Base-by-base conservation (phyloP, 1,140 invertebrate genomes). In the Diabrotica undecimpunctata region DNA sequence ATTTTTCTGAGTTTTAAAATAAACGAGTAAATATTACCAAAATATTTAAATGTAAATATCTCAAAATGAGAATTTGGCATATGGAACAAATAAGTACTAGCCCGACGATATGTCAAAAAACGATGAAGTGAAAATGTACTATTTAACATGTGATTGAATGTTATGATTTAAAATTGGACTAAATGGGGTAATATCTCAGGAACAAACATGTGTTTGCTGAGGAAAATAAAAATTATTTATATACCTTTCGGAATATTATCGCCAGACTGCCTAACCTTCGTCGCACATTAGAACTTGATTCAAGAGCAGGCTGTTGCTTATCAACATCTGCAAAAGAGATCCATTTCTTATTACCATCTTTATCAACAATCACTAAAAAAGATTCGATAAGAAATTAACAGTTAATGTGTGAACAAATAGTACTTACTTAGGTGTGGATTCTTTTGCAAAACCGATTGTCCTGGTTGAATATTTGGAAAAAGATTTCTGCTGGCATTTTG, bases 221-320 rank as follows among this genome's bases (percentile, higher is more conserved):
- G 1, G 4, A 25, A 25, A 25, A 25, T 25, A 25, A 25, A 25
- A 25, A 25, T 25, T 1, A 25, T 25, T 4, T 25, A 4, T 25
- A 77, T 80, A 88, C 87, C 81, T 93, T 93, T 78, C 90, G 83
- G 72, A 92, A 91, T 73, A 93, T 91, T 0, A 93, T 78, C 35
- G 86, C 86, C 10, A 91, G 79, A 1, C 90, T 90, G 7, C 86
- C 87, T 6, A 83, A 85, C 72, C 84, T 78, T 68, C 81, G 82
- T 5, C 85, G 82, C 74, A 80, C 84, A 11, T 54, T 54, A 6
- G 66, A 36, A n/a, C 77, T 51, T 5, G 7, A 8, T 46, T 46
- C 41, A 46, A 6, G 8, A 25, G 25, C 25, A 25, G 25, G 25
- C 4, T 25, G 25, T 25, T 25, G 25, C 25, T 25, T 25, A 25